A percentile compares a stretch with the other conserved stretches of the same genome.
Conservation (phyloP, 2,797 vertebrate genomes). For the Acropternis orthonyx region DNA sequence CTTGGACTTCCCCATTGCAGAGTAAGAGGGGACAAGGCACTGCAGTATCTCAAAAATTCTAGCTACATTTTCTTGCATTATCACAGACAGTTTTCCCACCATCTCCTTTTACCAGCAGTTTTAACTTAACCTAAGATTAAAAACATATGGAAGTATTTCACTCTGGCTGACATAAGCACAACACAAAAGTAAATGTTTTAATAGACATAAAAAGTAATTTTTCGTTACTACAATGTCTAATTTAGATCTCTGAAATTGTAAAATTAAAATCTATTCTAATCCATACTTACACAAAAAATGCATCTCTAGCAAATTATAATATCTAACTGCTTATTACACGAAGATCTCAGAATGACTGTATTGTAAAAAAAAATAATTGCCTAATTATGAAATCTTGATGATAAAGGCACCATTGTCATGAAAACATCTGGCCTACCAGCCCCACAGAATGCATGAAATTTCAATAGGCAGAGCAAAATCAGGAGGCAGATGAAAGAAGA, state of each 20-base stretch:
- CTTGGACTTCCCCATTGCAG: not conserved
- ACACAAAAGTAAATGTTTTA: not conserved
- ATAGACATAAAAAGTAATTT: conserved; percentile 19
- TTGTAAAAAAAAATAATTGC: conserved; percentile 61
- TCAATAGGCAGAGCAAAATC: conserved; percentile 32
- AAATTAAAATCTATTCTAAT: conserved; percentile 59
- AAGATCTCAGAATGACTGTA: conserved; percentile 21
- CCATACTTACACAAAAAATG: conserved; percentile 7
- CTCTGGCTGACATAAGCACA: not conserved
- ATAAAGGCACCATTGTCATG: conserved; percentile 53
- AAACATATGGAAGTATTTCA: conserved; percentile 28
- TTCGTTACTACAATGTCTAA: conserved; percentile 45
- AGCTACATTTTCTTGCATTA: not conserved
- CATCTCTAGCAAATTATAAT: conserved; percentile 28
- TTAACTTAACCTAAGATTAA: conserved; percentile 33
- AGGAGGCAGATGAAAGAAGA: conserved; percentile 10
- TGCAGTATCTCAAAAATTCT: not conserved
- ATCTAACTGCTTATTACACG: conserved; percentile 51
- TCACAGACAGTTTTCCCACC: not conserved
- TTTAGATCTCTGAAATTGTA: conserved; percentile 44
- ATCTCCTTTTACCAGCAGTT: not conserved
- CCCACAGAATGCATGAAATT: conserved; percentile 2
- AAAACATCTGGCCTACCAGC: conserved; percentile 56
- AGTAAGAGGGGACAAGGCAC: not conserved
- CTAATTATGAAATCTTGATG: conserved; percentile 43